Evolutionary conservation across 2,113 vertebrate species (phyloP).

Genomic region (Grammomys dolichurus): DNA sequence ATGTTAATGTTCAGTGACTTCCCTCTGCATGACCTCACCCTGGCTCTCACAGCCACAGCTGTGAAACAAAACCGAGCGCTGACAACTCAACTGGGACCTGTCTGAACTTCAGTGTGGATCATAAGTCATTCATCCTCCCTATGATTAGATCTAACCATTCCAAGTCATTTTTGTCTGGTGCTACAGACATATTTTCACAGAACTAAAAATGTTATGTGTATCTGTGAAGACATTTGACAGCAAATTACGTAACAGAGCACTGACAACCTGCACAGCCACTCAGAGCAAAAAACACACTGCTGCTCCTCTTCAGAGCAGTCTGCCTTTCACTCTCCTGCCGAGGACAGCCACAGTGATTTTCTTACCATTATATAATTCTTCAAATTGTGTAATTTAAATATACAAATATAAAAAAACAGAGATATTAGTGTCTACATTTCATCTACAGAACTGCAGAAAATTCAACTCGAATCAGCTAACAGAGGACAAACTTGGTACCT

Average conservation of each 20-base stretch:
- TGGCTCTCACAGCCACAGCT: neutral
- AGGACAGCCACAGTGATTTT: neutral
- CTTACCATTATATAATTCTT: neutral
- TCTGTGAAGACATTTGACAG: neutral
- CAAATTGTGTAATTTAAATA: neutral
- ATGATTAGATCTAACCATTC: constrained; percentile 28
- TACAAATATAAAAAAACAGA: neutral
- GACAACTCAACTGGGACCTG: neutral
- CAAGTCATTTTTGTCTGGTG: neutral
- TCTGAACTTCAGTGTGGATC: constrained; percentile 12
- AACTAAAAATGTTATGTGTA: constrained; percentile 38
- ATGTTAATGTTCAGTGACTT: neutral
- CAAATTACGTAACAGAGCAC: neutral
- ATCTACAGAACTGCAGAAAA: constrained; percentile 4
- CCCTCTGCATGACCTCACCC: neutral
- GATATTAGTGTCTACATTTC: neutral
- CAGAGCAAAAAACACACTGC: neutral
- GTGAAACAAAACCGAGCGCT: neutral
- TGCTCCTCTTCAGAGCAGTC: neutral
- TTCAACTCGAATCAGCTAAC: neutral
- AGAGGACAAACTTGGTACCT: constrained; percentile 53
- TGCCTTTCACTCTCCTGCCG: neutral
- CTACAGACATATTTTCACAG: neutral
- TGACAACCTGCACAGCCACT: neutral
- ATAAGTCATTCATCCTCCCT: constrained; percentile 15